phyloP scores from a whole-genome alignment of 2,797 vertebrate genomes.

The Steatocranus sp. region DNA sequence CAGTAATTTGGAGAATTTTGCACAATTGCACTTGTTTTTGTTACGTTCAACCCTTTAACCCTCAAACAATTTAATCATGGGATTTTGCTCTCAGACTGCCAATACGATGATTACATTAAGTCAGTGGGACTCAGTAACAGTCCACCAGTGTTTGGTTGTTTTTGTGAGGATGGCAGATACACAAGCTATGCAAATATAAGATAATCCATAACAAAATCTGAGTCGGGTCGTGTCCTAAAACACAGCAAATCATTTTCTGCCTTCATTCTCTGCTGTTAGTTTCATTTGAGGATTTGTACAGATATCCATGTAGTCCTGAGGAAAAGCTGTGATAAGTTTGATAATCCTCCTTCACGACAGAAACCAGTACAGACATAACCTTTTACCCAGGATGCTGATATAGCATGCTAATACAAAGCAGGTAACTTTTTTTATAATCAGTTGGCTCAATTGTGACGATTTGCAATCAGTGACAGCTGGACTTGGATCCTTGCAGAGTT shows the following conservation, averaged over 20 bases:
- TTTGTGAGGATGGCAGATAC: neutral
- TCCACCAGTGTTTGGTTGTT: conserved; percentile 1
- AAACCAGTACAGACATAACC: neutral
- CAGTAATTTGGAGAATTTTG: neutral
- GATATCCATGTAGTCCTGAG: neutral
- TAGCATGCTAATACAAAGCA: neutral
- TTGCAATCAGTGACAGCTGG: neutral
- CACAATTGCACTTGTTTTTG: neutral
- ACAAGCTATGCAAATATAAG: neutral
- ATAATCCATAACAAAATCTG: neutral
- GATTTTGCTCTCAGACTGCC: neutral
- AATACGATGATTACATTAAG: conserved; percentile 1
- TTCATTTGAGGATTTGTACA: neutral
- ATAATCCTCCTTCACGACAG: neutral
- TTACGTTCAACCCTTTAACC: neutral
- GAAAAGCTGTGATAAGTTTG: neutral
- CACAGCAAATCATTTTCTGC: neutral
- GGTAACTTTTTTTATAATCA: neutral
- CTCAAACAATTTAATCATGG: neutral
- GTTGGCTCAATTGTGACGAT: neutral
- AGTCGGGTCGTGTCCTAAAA: neutral
- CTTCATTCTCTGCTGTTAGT: neutral
- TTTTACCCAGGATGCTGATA: neutral
- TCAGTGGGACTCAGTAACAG: neutral
- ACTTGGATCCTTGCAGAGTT: neutral